These are phyloP conservation scores for Amniataba percoides DNA, from an alignment of 2,797 vertebrate species.

Conservation along the genomic window DNA sequence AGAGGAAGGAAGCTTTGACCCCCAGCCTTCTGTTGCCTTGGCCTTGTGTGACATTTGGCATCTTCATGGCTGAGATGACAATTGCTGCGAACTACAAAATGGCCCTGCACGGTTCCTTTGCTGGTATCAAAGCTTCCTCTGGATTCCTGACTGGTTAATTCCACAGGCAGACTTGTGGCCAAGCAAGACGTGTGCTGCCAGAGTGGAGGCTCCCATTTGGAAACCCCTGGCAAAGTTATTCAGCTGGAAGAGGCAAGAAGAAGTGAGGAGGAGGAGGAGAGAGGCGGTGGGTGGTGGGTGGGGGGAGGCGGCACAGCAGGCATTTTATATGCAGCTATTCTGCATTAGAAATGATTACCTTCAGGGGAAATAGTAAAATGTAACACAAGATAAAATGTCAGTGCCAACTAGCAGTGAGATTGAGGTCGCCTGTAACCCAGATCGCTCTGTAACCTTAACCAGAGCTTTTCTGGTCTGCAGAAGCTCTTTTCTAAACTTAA, in stretches of 20 bases:
- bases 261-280: conserved; percentile 30
- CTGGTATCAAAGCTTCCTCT: conserved; percentile 66
- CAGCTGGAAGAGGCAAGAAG: conserved; percentile 55
- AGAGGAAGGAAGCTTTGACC: conserved; percentile 21
- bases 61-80: conserved; percentile 62
- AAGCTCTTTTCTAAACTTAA: conserved; percentile 2
- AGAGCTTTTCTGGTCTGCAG: no score
- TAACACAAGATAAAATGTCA: conserved; percentile 40
- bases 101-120: conserved; percentile 64
- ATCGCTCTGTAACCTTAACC: conserved; percentile 32
- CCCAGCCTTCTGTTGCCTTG: conserved; percentile 55
- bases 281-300: neutral
- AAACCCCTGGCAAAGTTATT: conserved; percentile 71
- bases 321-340: conserved; percentile 50
- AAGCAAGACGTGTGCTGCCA: conserved; percentile 68
- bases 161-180: conserved; percentile 56
- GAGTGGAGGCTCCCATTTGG: conserved; percentile 71
- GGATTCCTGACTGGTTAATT: conserved; percentile 79
- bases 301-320: conserved; percentile 1
- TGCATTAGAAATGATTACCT: conserved; percentile 48
- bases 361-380: conserved; percentile 39
- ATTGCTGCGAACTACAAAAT: conserved; percentile 68
- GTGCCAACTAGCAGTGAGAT: conserved; percentile 5
- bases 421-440: conserved; percentile 31
- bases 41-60: conserved; percentile 75